phyloP scores from a whole-genome alignment of 2,113 vertebrate genomes.

The Gymnorhina tibicen region DNA sequence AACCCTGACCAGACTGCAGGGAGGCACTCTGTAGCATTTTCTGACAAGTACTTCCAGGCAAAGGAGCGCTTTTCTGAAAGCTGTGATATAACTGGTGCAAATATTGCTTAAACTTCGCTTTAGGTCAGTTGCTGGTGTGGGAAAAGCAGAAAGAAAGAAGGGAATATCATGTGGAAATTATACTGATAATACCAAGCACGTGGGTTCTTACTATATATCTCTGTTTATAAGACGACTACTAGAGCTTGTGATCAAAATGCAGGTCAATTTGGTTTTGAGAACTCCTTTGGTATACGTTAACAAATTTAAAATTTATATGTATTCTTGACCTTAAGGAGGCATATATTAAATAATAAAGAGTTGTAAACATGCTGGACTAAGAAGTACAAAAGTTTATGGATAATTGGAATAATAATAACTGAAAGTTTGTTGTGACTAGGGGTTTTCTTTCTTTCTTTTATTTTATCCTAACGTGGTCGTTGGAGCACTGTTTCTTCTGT shows the following conservation, averaged over 20 bases:
- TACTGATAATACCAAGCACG: fast-evolving
- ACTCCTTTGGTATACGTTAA: background rate
- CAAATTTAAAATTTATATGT: background rate
- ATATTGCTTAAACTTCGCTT: background rate
- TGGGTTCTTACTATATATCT: background rate
- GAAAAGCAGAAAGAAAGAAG: background rate
- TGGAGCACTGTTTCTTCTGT: background rate
- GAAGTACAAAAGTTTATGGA: background rate
- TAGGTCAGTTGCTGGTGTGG: background rate
- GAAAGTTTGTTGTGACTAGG: background rate
- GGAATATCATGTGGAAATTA: background rate
- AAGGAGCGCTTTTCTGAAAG: background rate
- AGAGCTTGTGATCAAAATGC: background rate
- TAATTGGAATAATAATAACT: background rate
- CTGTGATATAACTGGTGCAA: background rate
- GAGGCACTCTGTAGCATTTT: background rate
- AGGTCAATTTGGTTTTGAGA: background rate
- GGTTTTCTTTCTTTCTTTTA: background rate
- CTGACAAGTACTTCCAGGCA: background rate
- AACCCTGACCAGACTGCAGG: fast-evolving
- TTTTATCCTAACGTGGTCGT: background rate
- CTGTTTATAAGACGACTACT: background rate
- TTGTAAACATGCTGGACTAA: background rate
- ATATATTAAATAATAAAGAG: background rate
- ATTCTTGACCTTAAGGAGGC: background rate